phyloP scores from a whole-genome alignment of 2,113 vertebrate genomes.

The Bathybates hornii region DNA sequence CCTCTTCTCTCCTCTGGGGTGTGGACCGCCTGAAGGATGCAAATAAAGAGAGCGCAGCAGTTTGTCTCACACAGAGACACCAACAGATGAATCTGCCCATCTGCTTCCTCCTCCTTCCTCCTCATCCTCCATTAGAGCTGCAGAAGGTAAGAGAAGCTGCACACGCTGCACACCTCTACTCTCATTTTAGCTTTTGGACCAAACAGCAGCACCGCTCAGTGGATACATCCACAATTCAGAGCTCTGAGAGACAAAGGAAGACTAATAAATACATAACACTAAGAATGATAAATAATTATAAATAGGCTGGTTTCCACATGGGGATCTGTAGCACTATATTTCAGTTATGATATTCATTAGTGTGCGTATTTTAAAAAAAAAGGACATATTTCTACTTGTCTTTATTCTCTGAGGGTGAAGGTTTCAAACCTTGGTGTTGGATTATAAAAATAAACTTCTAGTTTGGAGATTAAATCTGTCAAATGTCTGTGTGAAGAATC shows the following conservation, averaged over 20 bases:
- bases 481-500: not conserved
- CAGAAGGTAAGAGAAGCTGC: not conserved
- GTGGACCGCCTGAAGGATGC: not conserved
- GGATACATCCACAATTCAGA: not conserved
- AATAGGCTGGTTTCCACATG: not conserved
- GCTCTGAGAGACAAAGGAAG: not conserved
- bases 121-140: not conserved
- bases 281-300: not conserved
- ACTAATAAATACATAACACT: rapidly evolving
- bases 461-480: not conserved
- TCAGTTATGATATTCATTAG: not conserved
- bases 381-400: not conserved
- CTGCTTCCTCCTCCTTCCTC: not conserved
- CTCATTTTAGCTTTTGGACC: not conserved
- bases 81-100: not conserved
- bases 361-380: rapidly evolving
- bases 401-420: not conserved
- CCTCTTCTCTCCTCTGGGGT: not conserved
- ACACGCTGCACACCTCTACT: not conserved
- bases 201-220: not conserved
- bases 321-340: not conserved
- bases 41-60: not conserved
- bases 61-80: not conserved
- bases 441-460: not conserved
- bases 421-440: not conserved